Percentiles rank a stretch among this genome's conserved stretches.
Conservation (phyloP, 2,113 vertebrate species). For the Bujurquina vittata region DNA sequence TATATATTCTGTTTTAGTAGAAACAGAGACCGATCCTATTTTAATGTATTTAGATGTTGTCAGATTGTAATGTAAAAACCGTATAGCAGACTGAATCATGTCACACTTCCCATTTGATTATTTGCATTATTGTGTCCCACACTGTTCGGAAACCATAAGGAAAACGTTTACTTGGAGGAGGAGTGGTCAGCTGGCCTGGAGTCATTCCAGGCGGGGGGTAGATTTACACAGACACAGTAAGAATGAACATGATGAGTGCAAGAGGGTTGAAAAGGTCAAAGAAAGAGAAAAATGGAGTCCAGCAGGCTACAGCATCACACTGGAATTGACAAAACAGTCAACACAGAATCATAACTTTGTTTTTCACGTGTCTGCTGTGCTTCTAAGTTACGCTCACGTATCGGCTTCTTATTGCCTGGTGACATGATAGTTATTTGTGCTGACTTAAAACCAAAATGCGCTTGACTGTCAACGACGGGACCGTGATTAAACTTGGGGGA, state of each 20-base stretch:
- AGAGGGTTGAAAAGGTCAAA: conserved; percentile 45
- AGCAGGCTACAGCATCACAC: background rate
- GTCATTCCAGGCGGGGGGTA: conserved; percentile 1
- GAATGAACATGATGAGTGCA: conserved; percentile 19
- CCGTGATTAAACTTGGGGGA: background rate
- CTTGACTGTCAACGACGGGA: background rate
- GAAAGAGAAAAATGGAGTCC: background rate
- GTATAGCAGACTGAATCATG: background rate
- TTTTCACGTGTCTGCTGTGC: conserved; percentile 6
- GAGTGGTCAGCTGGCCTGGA: conserved; percentile 21
- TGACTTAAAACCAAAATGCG: background rate
- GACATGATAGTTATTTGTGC: background rate
- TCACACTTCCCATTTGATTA: background rate
- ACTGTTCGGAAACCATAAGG: background rate
- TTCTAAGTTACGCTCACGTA: background rate
- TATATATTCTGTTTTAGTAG: background rate
- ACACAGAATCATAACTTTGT: background rate
- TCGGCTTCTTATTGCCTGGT: background rate
- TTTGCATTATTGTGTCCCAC: background rate
- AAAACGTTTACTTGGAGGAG: background rate
- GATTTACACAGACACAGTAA: conserved; percentile 42
- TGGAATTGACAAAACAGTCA: background rate
- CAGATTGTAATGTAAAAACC: background rate
- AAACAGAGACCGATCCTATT: background rate
- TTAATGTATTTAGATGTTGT: background rate